phyloP scores from a whole-genome alignment of 2,888 invertebrate species.

The Tryphoninae sp. region DNA sequence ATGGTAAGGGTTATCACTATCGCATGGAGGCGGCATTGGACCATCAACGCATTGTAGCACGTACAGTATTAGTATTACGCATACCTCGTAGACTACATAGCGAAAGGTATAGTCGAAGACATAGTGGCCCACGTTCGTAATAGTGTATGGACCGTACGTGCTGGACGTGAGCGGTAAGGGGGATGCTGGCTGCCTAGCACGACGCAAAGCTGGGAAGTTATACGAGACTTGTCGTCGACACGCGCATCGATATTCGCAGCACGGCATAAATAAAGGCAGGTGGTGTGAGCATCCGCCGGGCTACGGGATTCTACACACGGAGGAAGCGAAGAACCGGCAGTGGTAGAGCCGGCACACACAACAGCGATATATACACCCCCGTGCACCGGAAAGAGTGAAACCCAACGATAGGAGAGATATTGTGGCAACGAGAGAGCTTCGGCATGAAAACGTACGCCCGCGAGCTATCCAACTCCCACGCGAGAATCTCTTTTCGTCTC shows the following conservation, averaged over 20 bases:
- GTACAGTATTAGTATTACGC: conserved; percentile 46
- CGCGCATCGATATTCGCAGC: conserved; percentile 64
- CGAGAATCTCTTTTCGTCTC: conserved; percentile 31
- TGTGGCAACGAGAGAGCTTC: conserved; percentile 44
- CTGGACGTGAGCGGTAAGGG: not conserved
- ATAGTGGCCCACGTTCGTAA: conserved; percentile 44
- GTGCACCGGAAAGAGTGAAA: conserved; percentile 17
- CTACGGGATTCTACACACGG: conserved; percentile 57
- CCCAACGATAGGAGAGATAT: conserved; percentile 49
- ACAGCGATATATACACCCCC: conserved; percentile 24
- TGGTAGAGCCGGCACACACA: not conserved
- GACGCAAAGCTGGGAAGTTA: conserved; percentile 58
- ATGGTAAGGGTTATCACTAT: conserved; percentile 21
- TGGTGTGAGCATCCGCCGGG: conserved; percentile 55
- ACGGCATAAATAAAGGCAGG: conserved; percentile 63
- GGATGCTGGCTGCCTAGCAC: conserved; percentile 3
- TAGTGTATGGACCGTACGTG: conserved; percentile 47
- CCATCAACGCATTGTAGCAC: conserved; percentile 36
- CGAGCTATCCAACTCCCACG: conserved; percentile 30
- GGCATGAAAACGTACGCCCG: conserved; percentile 51
- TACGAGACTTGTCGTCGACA: conserved; percentile 64
- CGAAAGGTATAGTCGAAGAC: conserved; percentile 33
- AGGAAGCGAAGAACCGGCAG: not conserved
- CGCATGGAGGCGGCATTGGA: not conserved
- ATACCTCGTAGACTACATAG: conserved; percentile 28